Evolutionary conservation across 2,888 invertebrate species (phyloP), one percentile per base, ranked within the genome.

Genomic region (Ecliptopera silaceata): DNA sequence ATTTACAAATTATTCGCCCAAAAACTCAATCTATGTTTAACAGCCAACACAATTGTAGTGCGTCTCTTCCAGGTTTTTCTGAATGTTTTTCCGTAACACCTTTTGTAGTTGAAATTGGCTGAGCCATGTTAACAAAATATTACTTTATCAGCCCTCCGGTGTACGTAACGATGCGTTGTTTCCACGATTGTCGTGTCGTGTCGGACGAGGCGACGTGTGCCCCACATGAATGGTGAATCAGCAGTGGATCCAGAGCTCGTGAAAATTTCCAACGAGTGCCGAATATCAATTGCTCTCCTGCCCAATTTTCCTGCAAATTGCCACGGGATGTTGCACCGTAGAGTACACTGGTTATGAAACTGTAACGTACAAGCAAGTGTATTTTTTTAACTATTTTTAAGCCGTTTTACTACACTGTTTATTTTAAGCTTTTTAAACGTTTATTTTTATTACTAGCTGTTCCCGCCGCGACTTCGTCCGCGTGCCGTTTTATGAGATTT

Each of bases 271-370:
- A 77, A 85, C 87, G 84, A 78, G 84, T 82, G 79, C 80, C 71
- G 87, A 87, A 88, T 88, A 88, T 85, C 86, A 88, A 88, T 86
- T 80, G 84, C 77, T 79, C 76, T 78, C 79, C 82, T 79, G 81
- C 77, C 82, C 86, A 86, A 88, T 86, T 87, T 86, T 79, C 85
- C 79, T 80, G 80, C 73, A 85, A 85, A 88, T 86, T 83, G 86
- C 81, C 74, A 79, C 77, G 74, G 81, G 82, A 86, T 83, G 84
- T 87, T 84, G 81, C 83, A 69, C 77, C 79, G 75, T 75, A 77
- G 32, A 46, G 34, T 44, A 44, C 26, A 29, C n/a, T 47, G 47
- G 56, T 36, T 10, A 11, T 47, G 56, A 51, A 42, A 56, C 26
- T 42, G 18, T 1, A 15, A 38, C 26, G 8, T 2, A n/a, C n/a